Percentiles rank a stretch among this genome's conserved stretches.
These are phyloP conservation scores for Bubo bubo DNA, from an alignment of 2,113 vertebrate genomes.

Conservation along the genomic window DNA sequence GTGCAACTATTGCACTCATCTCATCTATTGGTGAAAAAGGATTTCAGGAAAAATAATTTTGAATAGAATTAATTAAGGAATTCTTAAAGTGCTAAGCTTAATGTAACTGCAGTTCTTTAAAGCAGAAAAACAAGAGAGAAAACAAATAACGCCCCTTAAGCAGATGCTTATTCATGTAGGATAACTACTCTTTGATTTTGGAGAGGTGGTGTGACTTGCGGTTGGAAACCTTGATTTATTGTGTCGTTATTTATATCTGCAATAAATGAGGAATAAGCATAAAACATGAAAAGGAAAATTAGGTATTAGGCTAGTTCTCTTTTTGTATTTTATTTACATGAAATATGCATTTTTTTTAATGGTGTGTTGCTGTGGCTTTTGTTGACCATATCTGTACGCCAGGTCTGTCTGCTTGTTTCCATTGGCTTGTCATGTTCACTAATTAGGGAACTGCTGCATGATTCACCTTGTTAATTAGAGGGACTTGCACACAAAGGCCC, in stretches of 20 bases:
- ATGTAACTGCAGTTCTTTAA: slow-evolving; percentile 27
- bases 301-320: slow-evolving; percentile 13
- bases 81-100: neutral
- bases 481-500: slow-evolving; percentile 92
- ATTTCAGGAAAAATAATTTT: slow-evolving; percentile 8
- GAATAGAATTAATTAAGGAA: neutral
- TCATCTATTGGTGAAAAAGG: neutral
- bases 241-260: slow-evolving; percentile 24
- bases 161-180: slow-evolving; percentile 40
- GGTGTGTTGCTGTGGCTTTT: slow-evolving; percentile 64
- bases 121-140: slow-evolving; percentile 39
- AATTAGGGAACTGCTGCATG: slow-evolving; percentile 98
- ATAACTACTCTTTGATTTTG: slow-evolving; percentile 43
- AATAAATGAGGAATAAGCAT: slow-evolving; percentile 38
- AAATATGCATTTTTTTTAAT: slow-evolving; percentile 42
- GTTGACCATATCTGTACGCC: slow-evolving; percentile 80
- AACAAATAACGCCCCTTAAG: slow-evolving; percentile 52
- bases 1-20: neutral
- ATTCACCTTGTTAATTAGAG: slow-evolving; percentile 99
- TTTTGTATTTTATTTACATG: slow-evolving; percentile 74
- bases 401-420: slow-evolving; percentile 88
- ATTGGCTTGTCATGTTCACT: slow-evolving; percentile 98
- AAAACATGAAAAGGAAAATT: slow-evolving; percentile 47
- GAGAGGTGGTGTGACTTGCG: slow-evolving; percentile 9
- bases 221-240: slow-evolving; percentile 37